Percentiles rank a stretch among this genome's conserved stretches.
These are phyloP conservation scores for Diadema setosum DNA, from an alignment of 35 echinoderm and acorn worm genomes.

Conservation along the genomic window DNA sequence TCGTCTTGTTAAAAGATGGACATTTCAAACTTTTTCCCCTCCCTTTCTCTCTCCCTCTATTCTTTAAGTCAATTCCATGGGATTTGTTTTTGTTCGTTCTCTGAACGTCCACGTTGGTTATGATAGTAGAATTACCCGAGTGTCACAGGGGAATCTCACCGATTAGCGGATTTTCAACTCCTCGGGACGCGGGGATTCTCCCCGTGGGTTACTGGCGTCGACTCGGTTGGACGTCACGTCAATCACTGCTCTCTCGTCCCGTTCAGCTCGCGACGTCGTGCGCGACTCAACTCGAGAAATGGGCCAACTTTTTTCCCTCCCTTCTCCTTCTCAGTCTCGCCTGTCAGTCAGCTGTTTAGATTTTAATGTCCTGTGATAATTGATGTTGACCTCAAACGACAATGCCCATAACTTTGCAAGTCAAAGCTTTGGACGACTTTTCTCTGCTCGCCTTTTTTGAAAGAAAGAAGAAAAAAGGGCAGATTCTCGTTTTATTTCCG, in stretches of 20 bases:
- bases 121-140: conserved; percentile 1
- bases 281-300: too few relatives aligned
- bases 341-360: too few relatives aligned
- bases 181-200: background rate
- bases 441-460: background rate
- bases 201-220: background rate
- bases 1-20: too few relatives aligned
- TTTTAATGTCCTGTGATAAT: background rate
- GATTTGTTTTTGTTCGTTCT: background rate
- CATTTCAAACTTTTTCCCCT: too few relatives aligned
- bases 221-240: background rate
- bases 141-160: background rate
- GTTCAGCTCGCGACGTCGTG: too few relatives aligned
- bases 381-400: background rate
- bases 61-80: background rate
- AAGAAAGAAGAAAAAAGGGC: too few relatives aligned
- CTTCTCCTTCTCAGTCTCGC: too few relatives aligned
- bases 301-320: too few relatives aligned
- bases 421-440: background rate
- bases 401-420: background rate
- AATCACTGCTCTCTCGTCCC: too few relatives aligned
- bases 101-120: background rate
- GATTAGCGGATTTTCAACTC: background rate
- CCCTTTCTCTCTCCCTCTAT: background rate
- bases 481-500: too few relatives aligned